Base-by-base conservation (phyloP, 2,113 vertebrate species). In the Pelecanus crispus region DNA sequence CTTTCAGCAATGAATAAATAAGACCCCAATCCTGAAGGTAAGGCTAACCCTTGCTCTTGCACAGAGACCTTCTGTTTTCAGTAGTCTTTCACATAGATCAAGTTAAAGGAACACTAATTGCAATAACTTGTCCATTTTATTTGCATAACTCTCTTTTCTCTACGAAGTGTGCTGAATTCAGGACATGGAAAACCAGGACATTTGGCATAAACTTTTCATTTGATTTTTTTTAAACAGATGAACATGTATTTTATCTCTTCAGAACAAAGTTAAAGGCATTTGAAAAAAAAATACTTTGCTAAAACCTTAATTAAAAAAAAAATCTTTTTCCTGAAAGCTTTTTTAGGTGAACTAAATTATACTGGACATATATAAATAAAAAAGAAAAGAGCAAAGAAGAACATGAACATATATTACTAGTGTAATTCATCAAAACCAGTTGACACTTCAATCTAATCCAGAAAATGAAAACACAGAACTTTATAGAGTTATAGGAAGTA, bases 371-470 rank as follows among this genome's bases (percentile, higher is more conserved):
- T 96, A 98, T 98, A 98, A 98, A 98, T 97, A 98, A 98, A 98
- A 98, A 96, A 95, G 95, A 97, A 98, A 97, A 97, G 97, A 98
- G 93, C 97, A 98, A 98, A 98, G 97, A 98, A 84, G 95, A 98
- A 98, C 97, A 97, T 97, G 98, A 98, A 98, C 97, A 98, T 98
- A 98, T 98, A 98, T 98, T 98, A 98, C 98, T 92, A 94, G 97
- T 86, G 95, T 87, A 97, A 98, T 98, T 97, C 97, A 98, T 98
- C 98, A 98, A 97, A 98, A 97, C 78, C 95, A 97, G 97, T 97
- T 98, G 98, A 98, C 98, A 98, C 98, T 98, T 98, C 98, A 98
- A 98, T 98, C 98, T 98, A 98, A 98, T 97, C 97, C 96, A 22
- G 97, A 98, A 98, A 98, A 98, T 98, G 98, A 98, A 98, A 98